Conservation (phyloP, 2,113 vertebrate genomes). For the Pteronura brasiliensis region DNA sequence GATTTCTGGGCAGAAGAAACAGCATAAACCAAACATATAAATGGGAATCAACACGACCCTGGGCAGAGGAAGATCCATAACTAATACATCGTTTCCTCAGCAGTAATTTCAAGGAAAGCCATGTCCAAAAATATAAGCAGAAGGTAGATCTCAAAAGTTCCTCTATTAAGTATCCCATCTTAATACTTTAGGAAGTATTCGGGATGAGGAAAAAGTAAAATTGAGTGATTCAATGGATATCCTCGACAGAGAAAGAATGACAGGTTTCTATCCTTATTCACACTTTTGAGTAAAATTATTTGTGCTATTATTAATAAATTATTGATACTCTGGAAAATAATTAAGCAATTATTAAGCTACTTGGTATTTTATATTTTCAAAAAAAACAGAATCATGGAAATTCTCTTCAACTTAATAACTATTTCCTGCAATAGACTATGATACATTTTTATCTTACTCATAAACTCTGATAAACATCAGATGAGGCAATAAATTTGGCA, state of each 20-base stretch:
- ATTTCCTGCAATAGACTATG: neutral
- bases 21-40: neutral
- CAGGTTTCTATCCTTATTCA: neutral
- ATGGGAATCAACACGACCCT: neutral
- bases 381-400: slow-evolving; percentile 7
- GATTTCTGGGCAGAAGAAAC: neutral
- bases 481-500: neutral
- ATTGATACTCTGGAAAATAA: neutral
- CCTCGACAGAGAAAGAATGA: neutral
- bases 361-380: neutral
- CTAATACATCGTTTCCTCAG: neutral
- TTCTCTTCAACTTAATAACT: slow-evolving; percentile 5
- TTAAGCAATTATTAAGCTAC: neutral
- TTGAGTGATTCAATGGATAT: neutral
- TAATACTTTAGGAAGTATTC: neutral
- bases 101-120: neutral
- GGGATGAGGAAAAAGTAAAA: neutral
- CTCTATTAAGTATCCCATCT: neutral
- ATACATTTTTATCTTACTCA: neutral
- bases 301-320: neutral
- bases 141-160: neutral
- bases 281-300: neutral
- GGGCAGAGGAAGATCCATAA: neutral
- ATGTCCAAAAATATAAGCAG: neutral
- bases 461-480: slow-evolving; percentile 29